Percentiles rank a stretch among this genome's conserved stretches.
Evolutionary conservation across 1,140 invertebrate genomes (phyloP).

Genomic region (Euschistus heros): DNA sequence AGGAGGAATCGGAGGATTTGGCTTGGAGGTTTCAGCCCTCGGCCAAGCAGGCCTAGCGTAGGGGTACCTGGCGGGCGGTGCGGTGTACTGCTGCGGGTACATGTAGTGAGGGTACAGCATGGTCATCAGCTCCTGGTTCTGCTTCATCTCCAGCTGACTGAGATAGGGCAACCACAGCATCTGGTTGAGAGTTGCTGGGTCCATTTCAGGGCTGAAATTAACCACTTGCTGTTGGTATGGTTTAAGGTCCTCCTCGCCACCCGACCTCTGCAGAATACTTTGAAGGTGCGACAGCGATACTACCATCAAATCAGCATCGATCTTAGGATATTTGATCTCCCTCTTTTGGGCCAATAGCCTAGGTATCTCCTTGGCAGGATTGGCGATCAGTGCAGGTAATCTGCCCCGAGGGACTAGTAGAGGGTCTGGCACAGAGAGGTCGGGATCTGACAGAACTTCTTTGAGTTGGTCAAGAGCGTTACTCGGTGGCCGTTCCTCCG

Average conservation of each 20-base stretch:
- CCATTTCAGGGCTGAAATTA: constrained; percentile 31
- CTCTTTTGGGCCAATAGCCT: constrained; percentile 54
- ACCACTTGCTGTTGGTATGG: constrained; percentile 29
- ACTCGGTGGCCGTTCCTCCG: constrained; percentile 37
- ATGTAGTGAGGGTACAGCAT: constrained; percentile 24
- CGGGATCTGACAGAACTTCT: constrained; percentile 53
- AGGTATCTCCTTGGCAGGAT: constrained; percentile 64
- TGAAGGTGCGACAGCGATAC: constrained; percentile 65
- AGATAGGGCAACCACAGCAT: constrained; percentile 59
- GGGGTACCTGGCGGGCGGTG: constrained; percentile 10
- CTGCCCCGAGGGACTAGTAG: constrained; percentile 64
- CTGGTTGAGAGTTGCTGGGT: constrained; percentile 54
- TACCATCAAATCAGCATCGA: constrained; percentile 67
- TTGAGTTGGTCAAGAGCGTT: constrained; percentile 60
- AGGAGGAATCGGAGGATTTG: not conserved
- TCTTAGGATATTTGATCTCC: constrained; percentile 55
- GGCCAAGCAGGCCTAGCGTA: constrained; percentile 12
- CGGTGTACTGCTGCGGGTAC: constrained; percentile 16
- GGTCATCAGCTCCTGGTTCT: constrained; percentile 32
- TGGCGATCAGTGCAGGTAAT: constrained; percentile 54
- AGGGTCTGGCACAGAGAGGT: constrained; percentile 65
- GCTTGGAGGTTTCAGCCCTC: constrained; percentile 2
- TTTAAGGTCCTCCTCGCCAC: constrained; percentile 29
- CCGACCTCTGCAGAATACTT: constrained; percentile 44
- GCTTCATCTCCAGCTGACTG: constrained; percentile 44